A percentile compares a stretch with the other conserved stretches of the same genome.
phyloP scores from a whole-genome alignment of 1,140 invertebrate species.

The Pogonomyrmex barbatus region DNA sequence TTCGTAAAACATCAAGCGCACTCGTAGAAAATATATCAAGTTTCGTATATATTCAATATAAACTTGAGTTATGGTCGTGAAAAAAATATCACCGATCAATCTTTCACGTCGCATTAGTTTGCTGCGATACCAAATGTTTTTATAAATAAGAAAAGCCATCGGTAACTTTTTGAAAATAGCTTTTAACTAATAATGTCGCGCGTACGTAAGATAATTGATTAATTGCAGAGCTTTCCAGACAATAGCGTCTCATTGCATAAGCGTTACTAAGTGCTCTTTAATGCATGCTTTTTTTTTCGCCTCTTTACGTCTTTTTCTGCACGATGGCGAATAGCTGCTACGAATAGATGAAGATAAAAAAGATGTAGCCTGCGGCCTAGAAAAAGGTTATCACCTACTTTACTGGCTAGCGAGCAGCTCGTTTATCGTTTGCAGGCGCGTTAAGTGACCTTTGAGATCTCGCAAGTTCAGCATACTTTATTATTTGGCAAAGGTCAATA shows the following conservation, averaged over 20 bases:
- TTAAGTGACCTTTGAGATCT: conserved; percentile 63
- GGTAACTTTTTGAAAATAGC: conserved; percentile 21
- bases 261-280: conserved; percentile 69
- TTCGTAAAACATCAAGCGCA: conserved; percentile 8
- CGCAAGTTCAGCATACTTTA: conserved; percentile 62
- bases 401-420: conserved; percentile 46
- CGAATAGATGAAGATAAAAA: conserved; percentile 50
- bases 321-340: not conserved
- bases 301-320: not conserved
- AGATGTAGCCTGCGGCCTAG: conserved; percentile 39
- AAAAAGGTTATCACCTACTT: conserved; percentile 62
- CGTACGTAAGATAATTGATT: conserved; percentile 62
- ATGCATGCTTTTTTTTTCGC: conserved; percentile 17
- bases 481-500: conserved; percentile 62
- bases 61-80: conserved; percentile 24
- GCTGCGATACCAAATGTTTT: conserved; percentile 9
- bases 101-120: conserved; percentile 18
- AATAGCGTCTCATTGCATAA: conserved; percentile 71
- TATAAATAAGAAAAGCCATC: not conserved
- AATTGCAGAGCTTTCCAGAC: conserved; percentile 68
- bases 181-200: not conserved
- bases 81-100: conserved; percentile 37
- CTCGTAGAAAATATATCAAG: conserved; percentile 22
- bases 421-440: conserved; percentile 29
- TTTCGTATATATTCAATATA: conserved; percentile 16